Evolutionary conservation across 2,113 vertebrate genomes (phyloP).

Genomic region (Cyprinodon variegatus): DNA sequence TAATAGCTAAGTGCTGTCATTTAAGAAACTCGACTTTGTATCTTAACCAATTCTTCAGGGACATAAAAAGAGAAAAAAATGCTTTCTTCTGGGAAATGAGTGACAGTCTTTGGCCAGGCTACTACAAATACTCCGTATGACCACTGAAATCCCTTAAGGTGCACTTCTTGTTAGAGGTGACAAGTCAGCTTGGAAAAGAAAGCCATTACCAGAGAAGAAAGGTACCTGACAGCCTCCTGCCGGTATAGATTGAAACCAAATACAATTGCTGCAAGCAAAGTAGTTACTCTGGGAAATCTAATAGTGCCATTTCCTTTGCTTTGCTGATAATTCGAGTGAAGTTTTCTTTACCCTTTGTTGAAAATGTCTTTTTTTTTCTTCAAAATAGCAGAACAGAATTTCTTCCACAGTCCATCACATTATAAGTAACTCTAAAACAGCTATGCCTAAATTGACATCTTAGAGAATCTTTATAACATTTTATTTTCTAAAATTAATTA

Average conservation of each 20-base stretch:
- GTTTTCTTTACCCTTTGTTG: conserved; percentile 45
- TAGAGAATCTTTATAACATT: conserved; percentile 18
- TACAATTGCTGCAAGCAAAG: conserved; percentile 69
- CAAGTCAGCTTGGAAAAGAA: conserved; percentile 64
- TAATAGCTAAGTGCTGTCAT: conserved; percentile 67
- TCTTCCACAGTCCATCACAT: conserved; percentile 11
- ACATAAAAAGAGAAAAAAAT: conserved; percentile 49
- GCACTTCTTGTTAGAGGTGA: conserved; percentile 69
- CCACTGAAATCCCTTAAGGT: conserved; percentile 61
- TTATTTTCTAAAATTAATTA: conserved; percentile 23
- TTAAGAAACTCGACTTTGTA: conserved; percentile 60
- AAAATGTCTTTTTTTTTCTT: conserved; percentile 29
- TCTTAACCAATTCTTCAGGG: conserved; percentile 50
- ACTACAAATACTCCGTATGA: conserved; percentile 47
- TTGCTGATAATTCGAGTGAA: conserved; percentile 49
- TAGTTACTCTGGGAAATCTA: conserved; percentile 66
- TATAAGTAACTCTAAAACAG: conserved; percentile 23
- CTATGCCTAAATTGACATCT: not conserved
- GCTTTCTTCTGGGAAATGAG: conserved; percentile 52
- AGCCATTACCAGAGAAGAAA: conserved; percentile 72
- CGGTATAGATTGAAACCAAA: conserved; percentile 71
- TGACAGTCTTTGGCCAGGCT: conserved; percentile 60
- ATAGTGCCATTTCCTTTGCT: conserved; percentile 46
- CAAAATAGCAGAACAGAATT: conserved; percentile 4
- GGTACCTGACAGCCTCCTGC: conserved; percentile 65